phyloP scores from a whole-genome alignment of 2,797 vertebrate species.

The Gymnocypris eckloni region DNA sequence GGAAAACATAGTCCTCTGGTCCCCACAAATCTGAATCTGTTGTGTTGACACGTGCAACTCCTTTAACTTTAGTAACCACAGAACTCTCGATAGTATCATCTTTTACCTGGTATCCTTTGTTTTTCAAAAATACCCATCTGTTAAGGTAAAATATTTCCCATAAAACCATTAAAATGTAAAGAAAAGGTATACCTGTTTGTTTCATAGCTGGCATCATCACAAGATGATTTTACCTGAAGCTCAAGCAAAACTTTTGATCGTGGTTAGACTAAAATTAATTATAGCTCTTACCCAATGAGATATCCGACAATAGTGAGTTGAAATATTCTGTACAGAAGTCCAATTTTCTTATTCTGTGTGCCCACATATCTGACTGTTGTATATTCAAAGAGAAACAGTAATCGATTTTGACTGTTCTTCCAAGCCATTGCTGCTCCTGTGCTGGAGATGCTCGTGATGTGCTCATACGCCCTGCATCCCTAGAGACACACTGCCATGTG shows the following conservation, averaged over 20 bases:
- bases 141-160: conserved; percentile 1
- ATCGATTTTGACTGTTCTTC: conserved; percentile 36
- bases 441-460: background rate
- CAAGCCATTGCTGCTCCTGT: conserved; percentile 66
- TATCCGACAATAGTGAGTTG: conserved; percentile 86
- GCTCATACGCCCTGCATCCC: background rate
- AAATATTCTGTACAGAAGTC: conserved; percentile 87
- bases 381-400: conserved; percentile 83
- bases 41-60: conserved; percentile 86
- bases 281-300: conserved; percentile 78
- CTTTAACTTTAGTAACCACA: conserved; percentile 90
- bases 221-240: too few species aligned
- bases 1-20: conserved; percentile 91
- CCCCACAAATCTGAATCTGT: conserved; percentile 86
- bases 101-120: conserved; percentile 90
- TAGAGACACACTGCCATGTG: background rate
- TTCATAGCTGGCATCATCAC: background rate
- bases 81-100: conserved; percentile 89
- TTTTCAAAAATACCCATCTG: conserved; percentile 92
- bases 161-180: background rate
- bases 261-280: background rate
- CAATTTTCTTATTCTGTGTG: conserved; percentile 89
- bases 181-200: background rate
- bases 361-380: conserved; percentile 90
- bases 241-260: background rate